phyloP scores from a whole-genome alignment of 2,797 vertebrate species.

The Hozukius guyotensis region DNA sequence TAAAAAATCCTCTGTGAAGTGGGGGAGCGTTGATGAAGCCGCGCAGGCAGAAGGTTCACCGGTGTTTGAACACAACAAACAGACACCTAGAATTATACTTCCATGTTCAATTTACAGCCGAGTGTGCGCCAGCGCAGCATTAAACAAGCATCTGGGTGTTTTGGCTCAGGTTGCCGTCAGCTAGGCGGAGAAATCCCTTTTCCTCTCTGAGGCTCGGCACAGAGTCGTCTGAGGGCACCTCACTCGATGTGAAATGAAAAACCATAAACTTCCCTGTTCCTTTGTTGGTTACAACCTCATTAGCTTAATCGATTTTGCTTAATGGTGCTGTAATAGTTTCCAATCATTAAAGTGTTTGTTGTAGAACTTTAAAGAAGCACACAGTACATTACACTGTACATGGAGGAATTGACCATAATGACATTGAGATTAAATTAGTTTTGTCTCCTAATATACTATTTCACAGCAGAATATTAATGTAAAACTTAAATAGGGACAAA shows the following conservation, averaged over 20 bases:
- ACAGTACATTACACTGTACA: not conserved
- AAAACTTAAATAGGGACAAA: not conserved
- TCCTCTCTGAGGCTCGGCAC: not conserved
- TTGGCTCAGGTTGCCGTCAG: slow-evolving; percentile 64
- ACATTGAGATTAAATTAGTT: not conserved
- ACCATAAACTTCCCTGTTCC: not conserved
- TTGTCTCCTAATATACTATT: not conserved
- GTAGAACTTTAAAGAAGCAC: not conserved
- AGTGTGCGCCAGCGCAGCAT: slow-evolving; percentile 68
- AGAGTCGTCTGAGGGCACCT: slow-evolving; percentile 8
- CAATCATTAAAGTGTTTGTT: not conserved
- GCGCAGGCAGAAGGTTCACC: slow-evolving; percentile 64
- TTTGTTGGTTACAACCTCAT: not conserved
- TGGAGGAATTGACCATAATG: not conserved
- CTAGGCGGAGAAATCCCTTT: slow-evolving; percentile 37
- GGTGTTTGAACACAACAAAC: slow-evolving; percentile 72
- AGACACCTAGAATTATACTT: slow-evolving; percentile 75
- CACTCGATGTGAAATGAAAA: not conserved
- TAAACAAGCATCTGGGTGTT: slow-evolving; percentile 80
- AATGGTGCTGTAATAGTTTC: not conserved
- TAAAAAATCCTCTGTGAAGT: slow-evolving; percentile 32
- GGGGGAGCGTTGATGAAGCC: slow-evolving; percentile 33
- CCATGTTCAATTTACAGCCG: slow-evolving; percentile 76
- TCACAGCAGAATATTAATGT: not conserved
- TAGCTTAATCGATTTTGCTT: not conserved